phyloP scores from a whole-genome alignment of 2,888 invertebrate genomes.

The Taenaris catops region DNA sequence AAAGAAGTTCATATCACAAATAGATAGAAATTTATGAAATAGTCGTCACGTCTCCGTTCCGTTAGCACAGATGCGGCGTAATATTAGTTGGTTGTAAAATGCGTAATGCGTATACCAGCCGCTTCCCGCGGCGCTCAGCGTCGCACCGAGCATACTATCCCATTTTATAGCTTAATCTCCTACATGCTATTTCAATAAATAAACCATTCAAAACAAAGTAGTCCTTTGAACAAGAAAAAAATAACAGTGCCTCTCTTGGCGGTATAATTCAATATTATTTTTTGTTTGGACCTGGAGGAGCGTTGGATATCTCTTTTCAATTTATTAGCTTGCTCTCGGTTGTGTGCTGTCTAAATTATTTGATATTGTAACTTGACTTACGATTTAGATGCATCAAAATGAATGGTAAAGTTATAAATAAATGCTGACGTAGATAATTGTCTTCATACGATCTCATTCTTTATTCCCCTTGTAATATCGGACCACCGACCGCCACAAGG shows the following conservation, averaged over 20 bases:
- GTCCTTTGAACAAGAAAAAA: conserved; percentile 25
- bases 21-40: no score
- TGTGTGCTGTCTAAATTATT: conserved; percentile 21
- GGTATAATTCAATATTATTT: conserved; percentile 27
- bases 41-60: background rate
- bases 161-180: conserved; percentile 74
- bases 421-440: conserved; percentile 1
- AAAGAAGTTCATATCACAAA: no score
- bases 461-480: background rate
- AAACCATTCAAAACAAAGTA: conserved; percentile 51
- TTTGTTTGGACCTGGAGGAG: conserved; percentile 25
- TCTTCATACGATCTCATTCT: conserved; percentile 1
- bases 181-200: conserved; percentile 68
- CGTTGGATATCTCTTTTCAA: conserved; percentile 26
- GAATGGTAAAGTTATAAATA: conserved; percentile 4
- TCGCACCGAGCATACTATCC: conserved; percentile 46
- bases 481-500: conserved; percentile 1
- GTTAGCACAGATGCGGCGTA: conserved; percentile 16
- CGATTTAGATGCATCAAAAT: conserved; percentile 7
- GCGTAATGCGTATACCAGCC: conserved; percentile 46
- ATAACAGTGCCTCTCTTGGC: conserved; percentile 24
- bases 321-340: conserved; percentile 24
- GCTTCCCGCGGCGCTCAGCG: conserved; percentile 66
- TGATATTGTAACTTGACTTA: conserved; percentile 20
- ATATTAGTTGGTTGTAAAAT: conserved; percentile 57